Base-by-base conservation (phyloP, 2,797 vertebrate species). In the Trematomus bernacchii region DNA sequence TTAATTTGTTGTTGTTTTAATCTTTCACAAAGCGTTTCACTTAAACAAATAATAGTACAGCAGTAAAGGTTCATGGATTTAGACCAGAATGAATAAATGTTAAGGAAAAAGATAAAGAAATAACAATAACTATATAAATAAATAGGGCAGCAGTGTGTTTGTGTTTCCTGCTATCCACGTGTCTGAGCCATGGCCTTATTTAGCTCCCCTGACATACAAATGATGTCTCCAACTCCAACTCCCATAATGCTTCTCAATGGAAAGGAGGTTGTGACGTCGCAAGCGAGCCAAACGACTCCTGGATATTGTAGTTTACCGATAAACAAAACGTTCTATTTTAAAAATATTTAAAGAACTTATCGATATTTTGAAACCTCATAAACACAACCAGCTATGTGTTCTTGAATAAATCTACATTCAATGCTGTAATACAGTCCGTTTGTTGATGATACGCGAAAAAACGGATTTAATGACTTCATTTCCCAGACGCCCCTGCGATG, bases 141-240 rank as follows among this genome's bases (percentile, higher is more conserved):
- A 40, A 30, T 2, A 4, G 0, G 3, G 43, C 3, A 19, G 1
- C 3, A 27, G 43, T 43, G 15, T 27, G 13, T 33, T 15, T 40
- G 19, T 42, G 27, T 33, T 44, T 59, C 59, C 30, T 52, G 10
- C 65, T 82, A 87, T 94, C 92, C 93, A 94, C 92, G 93, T 95
- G 93, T 94, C 86, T 94, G 85, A 75, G 70, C 80, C 51, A 71
- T 87, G 75, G 78, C 66, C 66, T 77, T 70, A 44, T 75, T 82
- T 71, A 73, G 69, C 60, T 72, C 30, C 60, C 73, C 43, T 85
- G 85, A 87, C 80, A 78, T 63, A 59, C 69, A 80, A 87, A 67
- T 51, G n/a, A 59, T 6, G n/a, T 47, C 12, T 44, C 30, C 33
- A 77, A 95, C 92, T 91, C 79, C 93, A 92, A 55, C 40, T 90